Base-by-base conservation (phyloP, 1,140 invertebrate species). In the Drosophila eugracilis region DNA sequence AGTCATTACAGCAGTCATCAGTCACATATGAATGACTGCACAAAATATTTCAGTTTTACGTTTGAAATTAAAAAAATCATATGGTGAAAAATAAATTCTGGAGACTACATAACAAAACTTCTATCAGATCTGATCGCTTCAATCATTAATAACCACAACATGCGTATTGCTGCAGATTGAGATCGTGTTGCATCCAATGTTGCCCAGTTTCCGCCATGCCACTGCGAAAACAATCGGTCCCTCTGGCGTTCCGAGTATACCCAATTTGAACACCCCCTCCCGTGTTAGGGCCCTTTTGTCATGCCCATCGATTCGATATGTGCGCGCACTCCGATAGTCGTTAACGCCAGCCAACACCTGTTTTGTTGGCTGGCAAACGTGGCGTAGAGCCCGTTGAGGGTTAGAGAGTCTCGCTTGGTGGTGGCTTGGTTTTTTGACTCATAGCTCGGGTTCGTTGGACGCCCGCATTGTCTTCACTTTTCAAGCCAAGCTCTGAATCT, bases 341-440 rank as follows among this genome's bases (percentile, higher is more conserved):
- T 88, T 84, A 88, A 88, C 84, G 84, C 83, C 83, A 83, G 58
- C 71, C 53, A 63, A 54, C 78, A 67, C 80, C 80, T 79, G 80
- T 85, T n/a, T 79, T 79, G 74, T 44, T 75, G 66, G 50, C 53
- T 71, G 69, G 44, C 77, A 55, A 77, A 81, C 77, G 86, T 81
- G 75, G 66, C n/a, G n/a, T n/a, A 70, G 47, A n/a, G 42, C n/a
- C 6, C 15, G 15, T 19, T 4, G 15, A 2, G 28, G 12, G 26
- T 6, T 10, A 32, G 12, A 37, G 32, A 55, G 41, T n/a, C 7
- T 60, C 73, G 50, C 83, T 84, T 88, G 88, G 78, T 84, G 83
- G 75, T 88, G 88, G 83, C 84, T 75, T 88, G 83, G 77, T 81
- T 88, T n/a, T 85, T 88, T 88, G 84, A 88, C 48, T 88, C 83